Evolutionary conservation across 2,797 vertebrate genomes (phyloP).

Genomic region (Premnoplex brunnescens): DNA sequence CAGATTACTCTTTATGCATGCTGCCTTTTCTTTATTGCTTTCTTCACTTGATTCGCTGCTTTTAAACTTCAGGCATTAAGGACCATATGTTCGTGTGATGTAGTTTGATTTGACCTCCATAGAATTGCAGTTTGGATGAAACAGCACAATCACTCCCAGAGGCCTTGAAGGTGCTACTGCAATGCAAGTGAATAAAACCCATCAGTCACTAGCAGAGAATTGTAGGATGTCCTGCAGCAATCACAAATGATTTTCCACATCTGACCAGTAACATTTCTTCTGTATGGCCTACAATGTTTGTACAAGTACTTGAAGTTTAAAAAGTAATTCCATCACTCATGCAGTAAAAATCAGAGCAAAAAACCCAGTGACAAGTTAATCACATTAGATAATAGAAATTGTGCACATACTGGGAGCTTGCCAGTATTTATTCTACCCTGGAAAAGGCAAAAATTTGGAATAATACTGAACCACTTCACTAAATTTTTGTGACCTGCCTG

Average conservation of each 20-base stretch:
- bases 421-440: background rate
- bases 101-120: constrained; percentile 2
- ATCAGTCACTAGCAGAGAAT: background rate
- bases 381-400: background rate
- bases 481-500: background rate
- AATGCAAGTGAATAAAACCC: background rate
- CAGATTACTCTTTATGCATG: background rate
- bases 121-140: background rate
- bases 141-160: background rate
- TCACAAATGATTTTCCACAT: background rate
- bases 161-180: constrained; percentile 4
- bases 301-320: background rate
- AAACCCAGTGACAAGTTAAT: background rate
- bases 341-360: background rate
- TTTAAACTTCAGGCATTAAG: background rate
- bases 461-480: background rate
- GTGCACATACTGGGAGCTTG: background rate
- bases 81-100: background rate
- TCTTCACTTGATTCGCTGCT: background rate
- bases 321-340: background rate
- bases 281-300: background rate
- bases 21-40: background rate
- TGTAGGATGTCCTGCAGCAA: background rate
- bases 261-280: background rate
- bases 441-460: background rate